Evolutionary conservation across 2,888 invertebrate species (phyloP).

Genomic region (Orgyia antiqua): DNA sequence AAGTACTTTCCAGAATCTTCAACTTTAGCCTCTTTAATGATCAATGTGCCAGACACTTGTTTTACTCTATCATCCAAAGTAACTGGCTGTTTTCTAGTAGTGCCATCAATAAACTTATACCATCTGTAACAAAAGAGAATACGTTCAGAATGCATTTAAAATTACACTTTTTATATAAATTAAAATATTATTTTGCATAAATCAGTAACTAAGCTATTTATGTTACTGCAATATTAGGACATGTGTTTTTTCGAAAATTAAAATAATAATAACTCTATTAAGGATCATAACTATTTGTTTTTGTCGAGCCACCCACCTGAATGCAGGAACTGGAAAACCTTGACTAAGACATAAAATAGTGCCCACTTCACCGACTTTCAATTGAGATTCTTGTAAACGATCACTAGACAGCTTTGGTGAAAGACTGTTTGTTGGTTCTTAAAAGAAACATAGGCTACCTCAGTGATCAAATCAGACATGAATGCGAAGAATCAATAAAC

Average conservation of each 20-base stretch:
- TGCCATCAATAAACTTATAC: constrained; percentile 95
- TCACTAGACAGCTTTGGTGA: constrained; percentile 80
- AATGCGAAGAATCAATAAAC: constrained; percentile 21
- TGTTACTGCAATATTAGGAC: too few relatives aligned
- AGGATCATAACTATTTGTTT: too few relatives aligned
- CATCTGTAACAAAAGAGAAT: constrained; percentile 86
- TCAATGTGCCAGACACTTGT: constrained; percentile 95
- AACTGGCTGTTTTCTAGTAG: constrained; percentile 92
- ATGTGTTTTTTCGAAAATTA: too few relatives aligned
- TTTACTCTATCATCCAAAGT: constrained; percentile 91
- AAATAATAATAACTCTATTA: too few relatives aligned
- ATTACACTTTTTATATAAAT: too few relatives aligned
- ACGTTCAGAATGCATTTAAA: constrained; percentile 36
- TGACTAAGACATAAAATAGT: constrained; percentile 84
- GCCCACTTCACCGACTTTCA: constrained; percentile 43
- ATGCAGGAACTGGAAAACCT: constrained; percentile 84
- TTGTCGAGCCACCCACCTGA: constrained; percentile 82
- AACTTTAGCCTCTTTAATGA: constrained; percentile 93
- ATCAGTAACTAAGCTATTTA: too few relatives aligned
- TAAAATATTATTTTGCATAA: neutral
- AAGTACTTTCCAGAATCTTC: constrained; percentile 96
- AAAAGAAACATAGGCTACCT: constrained; percentile 39
- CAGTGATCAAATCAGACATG: constrained; percentile 23
- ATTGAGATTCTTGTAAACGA: constrained; percentile 73
- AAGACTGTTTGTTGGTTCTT: constrained; percentile 84